A percentile compares a stretch with the other conserved stretches of the same genome.
These are phyloP conservation scores for Brienomyrus brachyistius DNA, from an alignment of 2,113 vertebrate genomes.

Conservation along the genomic window DNA sequence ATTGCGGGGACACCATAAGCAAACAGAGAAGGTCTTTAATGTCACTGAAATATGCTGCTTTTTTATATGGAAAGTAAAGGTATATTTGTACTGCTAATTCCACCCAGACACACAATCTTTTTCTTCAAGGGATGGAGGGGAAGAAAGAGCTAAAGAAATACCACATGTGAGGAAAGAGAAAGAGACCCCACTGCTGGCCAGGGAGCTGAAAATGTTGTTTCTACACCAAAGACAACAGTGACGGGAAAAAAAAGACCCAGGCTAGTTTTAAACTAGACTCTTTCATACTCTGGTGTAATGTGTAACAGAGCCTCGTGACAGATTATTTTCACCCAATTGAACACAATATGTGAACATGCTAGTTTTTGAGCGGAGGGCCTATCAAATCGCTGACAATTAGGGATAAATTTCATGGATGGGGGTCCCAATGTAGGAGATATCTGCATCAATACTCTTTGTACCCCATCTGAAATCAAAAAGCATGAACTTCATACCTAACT, in stretches of 20 bases:
- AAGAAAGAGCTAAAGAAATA: conserved; percentile 31
- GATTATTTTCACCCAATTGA: not conserved
- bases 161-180: conserved; percentile 2
- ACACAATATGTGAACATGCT: not conserved
- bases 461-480: not conserved
- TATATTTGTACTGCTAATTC: conserved; percentile 45
- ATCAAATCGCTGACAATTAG: not conserved
- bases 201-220: not conserved
- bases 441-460: not conserved
- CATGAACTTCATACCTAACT: not conserved
- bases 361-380: not conserved
- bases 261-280: not conserved
- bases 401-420: not conserved
- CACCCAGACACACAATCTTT: conserved; percentile 26
- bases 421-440: not conserved
- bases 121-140: conserved; percentile 25
- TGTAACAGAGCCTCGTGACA: not conserved
- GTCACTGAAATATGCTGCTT: conserved; percentile 39
- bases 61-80: not conserved
- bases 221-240: not conserved
- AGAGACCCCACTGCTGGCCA: not conserved
- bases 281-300: not conserved
- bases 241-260: not conserved
- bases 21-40: conserved; percentile 51
- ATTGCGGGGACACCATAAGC: conserved; percentile 25